Conservation (phyloP, 2,888 invertebrate genomes). For the Stratiomys singularior region DNA sequence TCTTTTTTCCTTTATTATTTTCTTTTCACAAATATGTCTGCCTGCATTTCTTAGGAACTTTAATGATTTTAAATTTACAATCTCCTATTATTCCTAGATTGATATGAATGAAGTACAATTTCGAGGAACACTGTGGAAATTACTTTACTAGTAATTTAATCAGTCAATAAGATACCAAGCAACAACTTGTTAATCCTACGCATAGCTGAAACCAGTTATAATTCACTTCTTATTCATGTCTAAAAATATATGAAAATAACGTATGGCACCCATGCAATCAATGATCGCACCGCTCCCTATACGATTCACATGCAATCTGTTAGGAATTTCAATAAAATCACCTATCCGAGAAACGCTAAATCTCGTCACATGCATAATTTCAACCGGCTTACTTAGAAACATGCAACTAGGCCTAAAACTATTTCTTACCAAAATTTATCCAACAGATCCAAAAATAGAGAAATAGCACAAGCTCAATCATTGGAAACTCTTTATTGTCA, state of each 20-base stretch:
- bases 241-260: constrained; percentile 32
- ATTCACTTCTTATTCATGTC: constrained; percentile 14
- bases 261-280: constrained; percentile 2
- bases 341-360: not conserved
- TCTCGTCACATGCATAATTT: not conserved
- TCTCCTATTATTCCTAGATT: too few relatives aligned
- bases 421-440: constrained; percentile 48
- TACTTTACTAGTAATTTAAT: too few relatives aligned
- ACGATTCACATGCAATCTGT: not conserved
- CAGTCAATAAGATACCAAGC: not conserved
- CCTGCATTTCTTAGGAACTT: too few relatives aligned
- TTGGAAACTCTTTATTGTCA: constrained; percentile 45
- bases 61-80: too few relatives aligned
- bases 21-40: too few relatives aligned
- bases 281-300: not conserved
- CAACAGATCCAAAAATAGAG: constrained; percentile 51
- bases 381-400: not conserved
- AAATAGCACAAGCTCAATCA: constrained; percentile 50
- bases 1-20: too few relatives aligned
- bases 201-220: constrained; percentile 22
- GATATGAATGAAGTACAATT: too few relatives aligned
- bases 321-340: not conserved
- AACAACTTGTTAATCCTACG: constrained; percentile 23
- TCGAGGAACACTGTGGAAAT: too few relatives aligned
- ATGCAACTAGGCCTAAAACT: constrained; percentile 27